Percentiles rank a stretch among this genome's conserved stretches.
Conservation (phyloP, 2,888 invertebrate genomes). For the Hemicrepidius hirtus region DNA sequence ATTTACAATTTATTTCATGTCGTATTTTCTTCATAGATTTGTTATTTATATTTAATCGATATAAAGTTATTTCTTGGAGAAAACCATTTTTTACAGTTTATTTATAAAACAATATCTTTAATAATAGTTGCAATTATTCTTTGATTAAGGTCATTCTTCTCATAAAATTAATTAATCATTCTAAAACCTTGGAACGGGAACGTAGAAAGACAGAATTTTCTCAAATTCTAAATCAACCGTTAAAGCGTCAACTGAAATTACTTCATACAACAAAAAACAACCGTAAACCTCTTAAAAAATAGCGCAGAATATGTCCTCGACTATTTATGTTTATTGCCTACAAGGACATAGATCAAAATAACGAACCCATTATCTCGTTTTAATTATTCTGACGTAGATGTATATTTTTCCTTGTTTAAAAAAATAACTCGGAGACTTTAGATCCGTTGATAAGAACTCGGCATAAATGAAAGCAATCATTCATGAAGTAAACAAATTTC, state of each 20-base stretch:
- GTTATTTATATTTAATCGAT: too few species aligned
- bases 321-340: constrained; percentile 15
- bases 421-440: not conserved
- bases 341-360: constrained; percentile 10
- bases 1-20: too few species aligned
- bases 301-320: constrained; percentile 9
- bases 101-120: too few species aligned
- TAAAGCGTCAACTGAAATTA: not conserved
- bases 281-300: constrained; percentile 8
- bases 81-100: too few species aligned
- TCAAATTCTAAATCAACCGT: not conserved
- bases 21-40: too few species aligned
- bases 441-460: not conserved
- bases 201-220: not conserved
- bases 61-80: too few species aligned
- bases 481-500: constrained; percentile 12
- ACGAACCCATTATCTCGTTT: constrained; percentile 6
- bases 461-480: constrained; percentile 1
- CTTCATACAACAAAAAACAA: constrained; percentile 2
- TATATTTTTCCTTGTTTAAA: not conserved
- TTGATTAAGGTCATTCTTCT: too few species aligned
- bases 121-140: too few species aligned
- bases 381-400: constrained; percentile 7
- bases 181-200: too few species aligned
- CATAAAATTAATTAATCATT: too few species aligned